Evolutionary conservation across 1,140 invertebrate species (phyloP).

Genomic region (Oryctes rhinoceros): DNA sequence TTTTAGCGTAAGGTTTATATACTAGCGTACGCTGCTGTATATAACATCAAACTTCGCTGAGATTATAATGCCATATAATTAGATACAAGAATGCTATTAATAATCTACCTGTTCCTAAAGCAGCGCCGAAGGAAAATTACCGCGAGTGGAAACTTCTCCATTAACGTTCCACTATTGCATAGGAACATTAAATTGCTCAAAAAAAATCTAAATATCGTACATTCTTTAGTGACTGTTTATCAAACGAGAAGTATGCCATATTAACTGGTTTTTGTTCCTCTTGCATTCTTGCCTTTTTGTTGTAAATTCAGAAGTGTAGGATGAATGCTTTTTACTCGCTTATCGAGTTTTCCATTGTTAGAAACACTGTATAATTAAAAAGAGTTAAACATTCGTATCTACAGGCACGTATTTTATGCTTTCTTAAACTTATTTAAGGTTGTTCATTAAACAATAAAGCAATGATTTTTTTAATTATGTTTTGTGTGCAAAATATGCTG

Average conservation of each 20-base stretch:
- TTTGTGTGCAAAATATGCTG: no score
- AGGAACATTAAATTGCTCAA: neutral
- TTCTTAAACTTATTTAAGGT: no score
- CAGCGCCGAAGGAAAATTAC: slow-evolving; percentile 9
- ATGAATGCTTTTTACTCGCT: no score
- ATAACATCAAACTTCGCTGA: neutral
- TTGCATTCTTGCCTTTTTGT: no score
- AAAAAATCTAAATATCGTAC: slow-evolving; percentile 28
- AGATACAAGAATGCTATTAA: slow-evolving; percentile 31
- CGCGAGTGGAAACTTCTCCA: neutral
- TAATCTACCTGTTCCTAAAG: slow-evolving; percentile 22
- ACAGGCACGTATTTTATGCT: no score
- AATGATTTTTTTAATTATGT: no score
- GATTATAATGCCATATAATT: slow-evolving; percentile 20
- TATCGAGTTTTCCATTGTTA: no score
- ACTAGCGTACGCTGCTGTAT: neutral
- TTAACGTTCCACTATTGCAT: slow-evolving; percentile 21
- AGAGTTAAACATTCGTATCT: no score
- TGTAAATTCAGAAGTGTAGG: no score
- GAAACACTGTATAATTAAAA: no score
- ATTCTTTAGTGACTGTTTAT: slow-evolving; percentile 4
- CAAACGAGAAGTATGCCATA: slow-evolving; percentile 1
- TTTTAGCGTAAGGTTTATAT: neutral
- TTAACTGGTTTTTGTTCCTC: neutral
- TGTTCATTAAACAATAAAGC: no score